Base-by-base conservation (phyloP, 2,888 invertebrate species). In the Scaptomyza polygonia region DNA sequence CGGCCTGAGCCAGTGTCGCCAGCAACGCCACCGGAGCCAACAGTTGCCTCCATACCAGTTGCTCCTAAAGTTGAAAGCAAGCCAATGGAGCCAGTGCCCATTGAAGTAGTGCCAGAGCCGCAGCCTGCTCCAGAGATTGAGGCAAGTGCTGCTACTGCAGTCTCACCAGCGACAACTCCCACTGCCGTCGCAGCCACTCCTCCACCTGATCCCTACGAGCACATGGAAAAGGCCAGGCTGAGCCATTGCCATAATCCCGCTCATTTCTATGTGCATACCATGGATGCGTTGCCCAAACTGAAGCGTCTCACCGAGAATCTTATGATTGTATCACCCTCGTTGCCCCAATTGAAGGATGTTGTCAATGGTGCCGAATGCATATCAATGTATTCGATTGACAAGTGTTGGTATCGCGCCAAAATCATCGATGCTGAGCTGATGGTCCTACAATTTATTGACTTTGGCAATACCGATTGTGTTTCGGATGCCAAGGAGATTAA, bases 381-480 rank as follows among this genome's bases (percentile, higher is more conserved):
- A 48, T 97, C 98, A 0, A 95, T 95, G 85, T 98, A 97, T 90
- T 94, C 95, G 0, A 95, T 94, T 1, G 97, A 98, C 88, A 95
- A 95, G 40, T 94, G 79, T 45, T 99, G 99, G 98, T 99, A 99
- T 91, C 94, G 99, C 62, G 98, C 98, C 0, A 95, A 95, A 88
- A 95, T 99, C 8, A 93, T 98, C 40, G 97, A 97, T 88, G 94
- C 94, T 6, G 96, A 96, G 70, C 94, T 96, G 39, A 96, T 95
- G 9, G 96, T 95, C 0, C 94, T 96, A 1, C 93, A 95, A 32
- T 96, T 96, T 79, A 93, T 96, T 12, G 96, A 96, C 88, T 96
- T 94, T 80, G 96, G 96, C 9, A 96, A 96, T 84, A 96, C 96
- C 0, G 96, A 96, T 78, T 94, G 95, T 0, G 92, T 96, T 0